Percentiles rank a stretch among this genome's conserved stretches.
Conservation (phyloP, 2,888 invertebrate genomes). For the Xanthorhoe spadicearia region DNA sequence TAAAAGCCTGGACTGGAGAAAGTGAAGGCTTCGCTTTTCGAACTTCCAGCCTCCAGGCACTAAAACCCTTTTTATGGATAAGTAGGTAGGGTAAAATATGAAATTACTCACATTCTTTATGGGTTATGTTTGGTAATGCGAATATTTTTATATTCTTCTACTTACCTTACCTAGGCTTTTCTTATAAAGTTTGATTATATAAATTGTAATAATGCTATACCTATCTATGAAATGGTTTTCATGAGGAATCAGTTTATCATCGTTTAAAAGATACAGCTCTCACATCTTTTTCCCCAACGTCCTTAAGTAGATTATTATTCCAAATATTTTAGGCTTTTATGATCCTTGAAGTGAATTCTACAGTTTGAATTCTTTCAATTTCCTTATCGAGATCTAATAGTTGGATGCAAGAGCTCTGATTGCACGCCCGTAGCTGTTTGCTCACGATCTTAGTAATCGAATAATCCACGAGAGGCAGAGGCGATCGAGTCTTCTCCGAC, state of each 20-base stretch:
- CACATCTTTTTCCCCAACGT: too few relatives aligned
- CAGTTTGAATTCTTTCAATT: not conserved
- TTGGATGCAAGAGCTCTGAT: slow-evolving; percentile 20
- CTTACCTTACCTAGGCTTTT: not conserved
- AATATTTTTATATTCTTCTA: not conserved
- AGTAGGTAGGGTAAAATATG: too few relatives aligned
- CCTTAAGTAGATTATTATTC: too few relatives aligned
- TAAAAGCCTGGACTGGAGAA: not conserved
- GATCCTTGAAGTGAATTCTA: not conserved
- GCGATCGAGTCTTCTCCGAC: slow-evolving; percentile 21
- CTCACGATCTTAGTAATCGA: slow-evolving; percentile 37
- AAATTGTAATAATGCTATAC: not conserved
- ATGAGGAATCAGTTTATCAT: not conserved
- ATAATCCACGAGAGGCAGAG: slow-evolving; percentile 31
- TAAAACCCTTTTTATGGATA: too few relatives aligned
- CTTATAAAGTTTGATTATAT: not conserved
- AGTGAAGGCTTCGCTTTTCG: not conserved
- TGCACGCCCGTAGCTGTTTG: slow-evolving; percentile 26
- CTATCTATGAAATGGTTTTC: not conserved
- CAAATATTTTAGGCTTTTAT: too few relatives aligned
- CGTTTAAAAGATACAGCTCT: too few relatives aligned
- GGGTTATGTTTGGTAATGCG: not conserved
- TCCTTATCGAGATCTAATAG: slow-evolving; percentile 17
- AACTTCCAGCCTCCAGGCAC: too few relatives aligned
- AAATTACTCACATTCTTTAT: too few relatives aligned